Percentiles rank a stretch among this genome's conserved stretches.
Conservation (phyloP, 2,113 vertebrate species). For the Toxotes jaculatrix region DNA sequence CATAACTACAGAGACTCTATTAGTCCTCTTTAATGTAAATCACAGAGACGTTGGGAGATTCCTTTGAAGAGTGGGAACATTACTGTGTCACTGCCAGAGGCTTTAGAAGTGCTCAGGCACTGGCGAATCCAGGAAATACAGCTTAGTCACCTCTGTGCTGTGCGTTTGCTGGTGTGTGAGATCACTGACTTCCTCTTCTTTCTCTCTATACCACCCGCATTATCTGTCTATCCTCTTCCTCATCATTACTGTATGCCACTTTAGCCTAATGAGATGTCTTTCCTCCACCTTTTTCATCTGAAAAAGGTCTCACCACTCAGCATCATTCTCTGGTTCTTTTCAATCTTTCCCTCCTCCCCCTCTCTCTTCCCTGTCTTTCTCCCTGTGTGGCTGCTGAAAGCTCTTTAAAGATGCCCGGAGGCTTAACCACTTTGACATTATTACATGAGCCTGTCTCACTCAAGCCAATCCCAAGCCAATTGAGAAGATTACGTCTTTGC, state of each 20-base stretch:
- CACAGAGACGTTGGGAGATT: slow-evolving; percentile 51
- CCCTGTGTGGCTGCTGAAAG: slow-evolving; percentile 70
- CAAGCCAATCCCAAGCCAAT: slow-evolving; percentile 81
- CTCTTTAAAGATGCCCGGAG: slow-evolving; percentile 80
- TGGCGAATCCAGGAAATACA: slow-evolving; percentile 54
- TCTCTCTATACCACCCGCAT: not conserved
- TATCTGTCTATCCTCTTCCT: slow-evolving; percentile 26
- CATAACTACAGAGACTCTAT: slow-evolving; percentile 59
- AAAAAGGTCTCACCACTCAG: slow-evolving; percentile 38
- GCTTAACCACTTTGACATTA: slow-evolving; percentile 83
- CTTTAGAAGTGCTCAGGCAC: slow-evolving; percentile 58
- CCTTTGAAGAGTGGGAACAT: slow-evolving; percentile 66
- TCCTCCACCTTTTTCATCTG: slow-evolving; percentile 33
- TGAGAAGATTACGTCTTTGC: slow-evolving; percentile 76
- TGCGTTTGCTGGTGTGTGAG: slow-evolving; percentile 45
- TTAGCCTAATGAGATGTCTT: slow-evolving; percentile 52
- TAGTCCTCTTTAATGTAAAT: slow-evolving; percentile 68
- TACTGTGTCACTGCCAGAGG: slow-evolving; percentile 50
- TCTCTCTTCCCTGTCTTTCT: slow-evolving; percentile 15
- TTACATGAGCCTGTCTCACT: slow-evolving; percentile 80
- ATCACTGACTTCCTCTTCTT: slow-evolving; percentile 37
- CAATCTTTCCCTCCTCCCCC: slow-evolving; percentile 15
- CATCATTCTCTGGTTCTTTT: slow-evolving; percentile 27
- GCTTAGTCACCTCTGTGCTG: slow-evolving; percentile 71
- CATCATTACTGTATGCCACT: slow-evolving; percentile 28